Percentiles rank a stretch among this genome's conserved stretches.
phyloP scores from a whole-genome alignment of 37 sponge, comb jelly and placozoan species.

The Axinella damicornis region DNA sequence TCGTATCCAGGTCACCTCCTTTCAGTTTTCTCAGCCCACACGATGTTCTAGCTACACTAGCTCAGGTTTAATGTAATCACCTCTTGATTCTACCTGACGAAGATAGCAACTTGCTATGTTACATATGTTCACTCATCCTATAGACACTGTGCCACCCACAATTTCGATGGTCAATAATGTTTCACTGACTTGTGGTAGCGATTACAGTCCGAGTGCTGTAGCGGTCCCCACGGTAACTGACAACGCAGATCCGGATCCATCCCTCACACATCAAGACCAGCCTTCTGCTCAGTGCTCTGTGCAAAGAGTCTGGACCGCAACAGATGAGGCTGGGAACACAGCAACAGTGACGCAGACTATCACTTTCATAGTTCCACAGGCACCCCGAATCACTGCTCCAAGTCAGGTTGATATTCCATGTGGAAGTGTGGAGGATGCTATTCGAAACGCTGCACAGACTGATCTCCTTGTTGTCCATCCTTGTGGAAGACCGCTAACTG shows the following conservation, averaged over 20 bases:
- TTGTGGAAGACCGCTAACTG: conserved; percentile 19
- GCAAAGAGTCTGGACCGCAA: not conserved
- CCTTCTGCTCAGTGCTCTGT: not conserved
- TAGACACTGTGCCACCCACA: not conserved
- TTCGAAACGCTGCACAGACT: not conserved
- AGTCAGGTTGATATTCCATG: not conserved
- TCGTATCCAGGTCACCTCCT: too few relatives aligned
- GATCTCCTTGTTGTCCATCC: not conserved
- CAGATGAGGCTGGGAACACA: conserved; percentile 12
- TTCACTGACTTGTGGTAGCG: conserved; percentile 14
- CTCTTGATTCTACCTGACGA: too few relatives aligned
- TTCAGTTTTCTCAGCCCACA: too few relatives aligned
- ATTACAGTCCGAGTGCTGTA: not conserved
- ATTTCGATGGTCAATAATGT: not conserved
- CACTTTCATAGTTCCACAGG: not conserved
- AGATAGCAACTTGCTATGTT: too few relatives aligned
- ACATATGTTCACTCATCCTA: too few relatives aligned
- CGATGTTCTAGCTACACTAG: too few relatives aligned
- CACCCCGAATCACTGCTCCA: conserved; percentile 4
- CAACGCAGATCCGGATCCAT: conserved; percentile 2
- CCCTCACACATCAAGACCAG: not conserved
- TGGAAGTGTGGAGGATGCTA: conserved; percentile 14
- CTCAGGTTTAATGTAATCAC: too few relatives aligned
- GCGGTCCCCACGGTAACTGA: conserved; percentile 4
- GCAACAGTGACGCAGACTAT: not conserved